Base-by-base conservation (phyloP, 2,888 invertebrate genomes). In the Calameuta filiformis region DNA sequence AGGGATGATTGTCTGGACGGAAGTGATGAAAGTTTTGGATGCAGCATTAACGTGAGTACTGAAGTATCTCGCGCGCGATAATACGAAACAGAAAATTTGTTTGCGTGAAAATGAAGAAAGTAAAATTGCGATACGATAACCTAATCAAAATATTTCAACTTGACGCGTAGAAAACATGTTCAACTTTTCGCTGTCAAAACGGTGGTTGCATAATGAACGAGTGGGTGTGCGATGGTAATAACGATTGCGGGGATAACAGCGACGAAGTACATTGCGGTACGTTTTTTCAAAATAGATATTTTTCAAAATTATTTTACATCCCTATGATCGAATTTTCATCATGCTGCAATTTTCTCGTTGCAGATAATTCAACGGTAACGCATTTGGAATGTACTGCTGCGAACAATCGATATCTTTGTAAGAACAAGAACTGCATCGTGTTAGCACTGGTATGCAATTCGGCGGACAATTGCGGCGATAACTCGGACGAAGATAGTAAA, bases 131-230 rank as follows among this genome's bases (percentile, higher is more conserved):
- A 12, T 6, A 71, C 3, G 1, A 12, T 15, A 30, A 30, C 11
- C n/a, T 30, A 23, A 37, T 56, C 11, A n/a, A 56, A 23, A 56
- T 56, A 23, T 23, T 56, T 23, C 2, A 56, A 23, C 23, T 23
- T 56, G 56, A 9, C 23, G 9, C 35, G 23, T 69, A 90, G 88
- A 81, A 84, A 83, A 82, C 82, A 0, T 96, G 96, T 88, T 92
- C 92, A 33, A 95, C 94, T 0, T 96, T 95, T 88, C 90, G 91
- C 33, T 96, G 96, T 83, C 89, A 89, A 15, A 93, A 94, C 84
- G 92, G 92, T 12, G 92, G 92, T 73, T 94, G 94, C 83, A 88
- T 94, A 73, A 92, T 92, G 12, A 90, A 91, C 1, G 90, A 91
- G 82, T 94, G 93, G 93, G 87, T 91, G 35, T 95, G 94, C 84